A percentile compares a stretch with the other conserved stretches of the same genome.
phyloP scores from a whole-genome alignment of 2,797 vertebrate species.

The Vipera latastei region DNA sequence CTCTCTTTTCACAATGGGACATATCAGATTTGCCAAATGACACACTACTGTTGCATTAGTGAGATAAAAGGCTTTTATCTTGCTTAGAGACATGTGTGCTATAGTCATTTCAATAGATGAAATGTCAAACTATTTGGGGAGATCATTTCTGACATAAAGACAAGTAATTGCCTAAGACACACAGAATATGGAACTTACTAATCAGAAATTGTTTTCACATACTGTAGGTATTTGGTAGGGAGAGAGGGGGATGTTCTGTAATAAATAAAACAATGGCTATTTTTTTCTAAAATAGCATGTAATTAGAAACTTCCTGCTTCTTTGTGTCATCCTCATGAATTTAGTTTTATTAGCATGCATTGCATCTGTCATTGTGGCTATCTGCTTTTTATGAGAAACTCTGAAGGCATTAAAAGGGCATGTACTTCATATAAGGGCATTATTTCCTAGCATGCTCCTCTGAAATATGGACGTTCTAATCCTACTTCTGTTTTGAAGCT shows the following conservation, averaged over 20 bases:
- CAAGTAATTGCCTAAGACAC: constrained; percentile 48
- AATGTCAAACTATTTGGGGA: constrained; percentile 51
- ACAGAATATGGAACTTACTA: constrained; percentile 45
- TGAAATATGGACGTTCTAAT: not conserved
- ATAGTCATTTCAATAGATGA: constrained; percentile 56
- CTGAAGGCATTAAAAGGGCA: not conserved
- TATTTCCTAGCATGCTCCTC: not conserved
- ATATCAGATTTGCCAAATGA: constrained; percentile 55
- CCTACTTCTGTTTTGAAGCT: not conserved
- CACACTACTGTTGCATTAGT: constrained; percentile 46
- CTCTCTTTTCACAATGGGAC: constrained; percentile 51
- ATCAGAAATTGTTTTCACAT: constrained; percentile 31
- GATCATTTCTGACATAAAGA: constrained; percentile 56
- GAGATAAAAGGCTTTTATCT: constrained; percentile 58
- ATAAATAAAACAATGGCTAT: constrained; percentile 29
- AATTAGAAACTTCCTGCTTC: constrained; percentile 19
- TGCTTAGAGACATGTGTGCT: constrained; percentile 46
- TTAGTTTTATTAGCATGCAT: constrained; percentile 22
- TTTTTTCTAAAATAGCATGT: constrained; percentile 26
- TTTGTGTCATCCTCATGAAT: not conserved
- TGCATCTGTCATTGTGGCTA: constrained; percentile 38
- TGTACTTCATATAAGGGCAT: not conserved
- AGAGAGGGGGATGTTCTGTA: not conserved
- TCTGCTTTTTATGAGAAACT: constrained; percentile 19
- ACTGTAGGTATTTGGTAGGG: not conserved